Evolutionary conservation across 2,113 vertebrate species (phyloP).

Genomic region (Stictonetta naevosa): DNA sequence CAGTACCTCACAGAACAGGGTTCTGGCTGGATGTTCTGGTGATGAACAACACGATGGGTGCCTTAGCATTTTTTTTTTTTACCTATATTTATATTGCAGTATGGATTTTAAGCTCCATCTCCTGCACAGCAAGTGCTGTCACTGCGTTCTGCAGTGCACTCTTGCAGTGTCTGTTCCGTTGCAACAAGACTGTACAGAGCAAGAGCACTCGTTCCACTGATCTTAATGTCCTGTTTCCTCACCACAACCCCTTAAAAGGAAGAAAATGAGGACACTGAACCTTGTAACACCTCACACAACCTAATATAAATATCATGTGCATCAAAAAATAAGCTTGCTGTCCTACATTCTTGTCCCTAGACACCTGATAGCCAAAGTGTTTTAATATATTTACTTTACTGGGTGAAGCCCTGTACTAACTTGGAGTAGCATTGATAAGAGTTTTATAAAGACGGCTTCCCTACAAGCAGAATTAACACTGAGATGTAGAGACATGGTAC

Average conservation of each 20-base stretch:
- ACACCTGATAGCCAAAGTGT: not conserved
- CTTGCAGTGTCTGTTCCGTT: not conserved
- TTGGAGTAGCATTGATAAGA: not conserved
- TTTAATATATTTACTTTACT: not conserved
- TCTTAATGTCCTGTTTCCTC: not conserved
- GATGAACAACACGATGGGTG: not conserved
- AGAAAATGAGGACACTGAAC: not conserved
- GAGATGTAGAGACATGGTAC: not conserved
- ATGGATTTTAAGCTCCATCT: not conserved
- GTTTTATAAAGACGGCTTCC: not conserved
- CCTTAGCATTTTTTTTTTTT: not conserved
- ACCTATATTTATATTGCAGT: not conserved
- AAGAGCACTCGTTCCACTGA: not conserved
- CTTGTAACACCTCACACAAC: not conserved
- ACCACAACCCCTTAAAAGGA: not conserved
- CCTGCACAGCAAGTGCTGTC: not conserved
- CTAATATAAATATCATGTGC: not conserved
- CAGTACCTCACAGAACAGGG: not conserved
- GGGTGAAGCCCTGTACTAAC: not conserved
- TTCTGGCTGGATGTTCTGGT: not conserved
- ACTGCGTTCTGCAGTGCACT: not conserved
- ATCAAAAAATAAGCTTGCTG: not conserved
- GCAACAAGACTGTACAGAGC: not conserved
- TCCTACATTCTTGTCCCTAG: not conserved
- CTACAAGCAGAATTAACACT: not conserved